phyloP scores from a whole-genome alignment of 2,113 vertebrate species.

The Pelvicachromis taeniatus region DNA sequence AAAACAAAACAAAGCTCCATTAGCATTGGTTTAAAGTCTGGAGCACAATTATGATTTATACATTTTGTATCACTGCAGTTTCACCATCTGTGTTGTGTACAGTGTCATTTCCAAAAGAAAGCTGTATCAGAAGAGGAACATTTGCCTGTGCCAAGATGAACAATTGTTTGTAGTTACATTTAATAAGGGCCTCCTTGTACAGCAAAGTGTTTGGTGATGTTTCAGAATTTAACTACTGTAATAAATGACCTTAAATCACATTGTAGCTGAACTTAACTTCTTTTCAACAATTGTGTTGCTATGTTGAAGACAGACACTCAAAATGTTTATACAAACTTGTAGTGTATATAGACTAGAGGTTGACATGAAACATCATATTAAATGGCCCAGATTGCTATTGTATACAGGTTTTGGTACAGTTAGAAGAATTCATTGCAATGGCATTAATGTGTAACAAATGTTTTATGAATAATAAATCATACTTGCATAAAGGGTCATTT shows the following conservation, averaged over 20 bases:
- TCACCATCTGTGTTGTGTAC: slow-evolving; percentile 14
- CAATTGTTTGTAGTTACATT: slow-evolving; percentile 45
- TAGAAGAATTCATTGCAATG: not conserved
- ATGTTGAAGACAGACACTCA: not conserved
- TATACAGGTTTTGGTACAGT: not conserved
- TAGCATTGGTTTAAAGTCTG: not conserved
- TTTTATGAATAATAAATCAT: not conserved
- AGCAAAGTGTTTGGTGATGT: slow-evolving; percentile 52
- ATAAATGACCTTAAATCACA: slow-evolving; percentile 34
- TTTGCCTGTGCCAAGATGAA: slow-evolving; percentile 60
- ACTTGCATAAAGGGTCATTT: not conserved
- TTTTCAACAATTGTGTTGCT: not conserved
- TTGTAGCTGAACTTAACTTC: not conserved
- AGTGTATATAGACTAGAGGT: not conserved
- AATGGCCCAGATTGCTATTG: not conserved
- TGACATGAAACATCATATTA: not conserved
- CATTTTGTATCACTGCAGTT: slow-evolving; percentile 4
- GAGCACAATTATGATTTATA: not conserved
- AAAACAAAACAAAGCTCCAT: not conserved
- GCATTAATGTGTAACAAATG: not conserved
- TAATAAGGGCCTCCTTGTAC: slow-evolving; percentile 47
- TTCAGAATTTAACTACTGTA: slow-evolving; percentile 54
- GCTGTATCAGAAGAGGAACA: slow-evolving; percentile 31
- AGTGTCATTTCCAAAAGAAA: slow-evolving; percentile 21
- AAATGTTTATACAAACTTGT: not conserved